Base-by-base conservation (phyloP, 2,888 invertebrate species). In the Phymatocera aterrima region DNA sequence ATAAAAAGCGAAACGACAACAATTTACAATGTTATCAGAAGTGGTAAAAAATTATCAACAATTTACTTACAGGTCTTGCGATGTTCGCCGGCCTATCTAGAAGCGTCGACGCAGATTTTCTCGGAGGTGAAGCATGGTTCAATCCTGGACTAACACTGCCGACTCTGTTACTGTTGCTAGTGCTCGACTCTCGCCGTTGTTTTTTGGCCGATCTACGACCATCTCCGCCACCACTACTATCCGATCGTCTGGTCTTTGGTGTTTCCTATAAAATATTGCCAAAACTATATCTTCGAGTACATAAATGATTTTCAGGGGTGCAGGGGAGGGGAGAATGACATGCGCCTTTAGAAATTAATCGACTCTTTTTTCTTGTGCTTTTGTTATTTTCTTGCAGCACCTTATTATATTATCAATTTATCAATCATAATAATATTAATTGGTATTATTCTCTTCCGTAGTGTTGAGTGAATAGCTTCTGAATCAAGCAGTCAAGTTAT, bases 1-100 rank as follows among this genome's bases (percentile, higher is more conserved):
- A n/a, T n/a, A n/a, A n/a, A n/a, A n/a, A n/a, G n/a, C n/a, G n/a
- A n/a, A n/a, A n/a, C n/a, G n/a, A n/a, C n/a, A n/a, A n/a, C n/a
- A n/a, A n/a, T n/a, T n/a, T n/a, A n/a, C n/a, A n/a, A n/a, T n/a
- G n/a, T n/a, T n/a, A 24, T 28, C 12, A 2, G 21, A 48, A 79
- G 15, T 40, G 8, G 37, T 24, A 2, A 77, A 46, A 80, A 74
- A 68, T 31, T 5, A 70, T 31, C 12, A 34, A 51, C 18, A 34
- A 72, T 79, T 64, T 83, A 94, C 95, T 94, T 91, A 95, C 95
- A 84, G 95, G 95, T 91, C 94, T 92, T 83, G 93, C 91, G 78
- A 95, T 93, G 85, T 94, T 93, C 10, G 94, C 92, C 0, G 95
- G 95, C 81, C 95, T 92, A 84, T 95, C 94, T 83, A 95, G 91